Base-by-base conservation (phyloP, 2,888 invertebrate genomes). In the Psococerastis gibbosa region DNA sequence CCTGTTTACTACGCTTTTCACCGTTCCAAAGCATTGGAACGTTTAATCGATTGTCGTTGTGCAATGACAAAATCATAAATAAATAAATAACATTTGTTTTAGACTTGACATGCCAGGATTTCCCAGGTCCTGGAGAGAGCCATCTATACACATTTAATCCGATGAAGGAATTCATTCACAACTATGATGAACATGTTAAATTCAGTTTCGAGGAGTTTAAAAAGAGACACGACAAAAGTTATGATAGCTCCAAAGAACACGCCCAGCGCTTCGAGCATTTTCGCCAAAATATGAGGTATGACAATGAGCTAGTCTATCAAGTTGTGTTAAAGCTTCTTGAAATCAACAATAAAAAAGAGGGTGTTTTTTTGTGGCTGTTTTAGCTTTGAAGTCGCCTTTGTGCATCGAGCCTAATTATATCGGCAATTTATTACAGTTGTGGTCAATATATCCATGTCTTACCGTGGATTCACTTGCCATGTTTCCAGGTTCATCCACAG, bases 121-220 rank as follows among this genome's bases (percentile, higher is more conserved):
- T 91, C 64, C 91, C 92, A 0, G 91, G 89, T 0, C 92, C 92
- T 2, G 84, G 85, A 1, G 66, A 68, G 4, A 68, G 69, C 13
- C 80, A 83, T 57, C 65, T 73, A 54, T 79, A 81, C 43, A 79
- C 83, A 0, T 88, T 89, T 63, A 94, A 94, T 64, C 94, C 94
- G 1, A 91, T 94, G 80, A 73, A 71, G 50, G 94, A 95, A 65
- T 94, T 83, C 55, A 66, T 94, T 11, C 74, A 81, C 53, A 68
- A 69, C 23, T 66, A 69, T 23, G 76, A 78, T 16, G 61, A 61
- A 0, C 88, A 89, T 54, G 68, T 89, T 0, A 70, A 80, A 18
- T 63, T 68, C 34, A 79, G 80, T 56, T 95, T 94, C 59, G 61
- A 70, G 2, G 56, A 73, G 42, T 94, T 89, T 58, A 75, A 76